These are phyloP conservation scores for Trematomus bernacchii DNA, from an alignment of 2,797 vertebrate species.

Conservation along the genomic window DNA sequence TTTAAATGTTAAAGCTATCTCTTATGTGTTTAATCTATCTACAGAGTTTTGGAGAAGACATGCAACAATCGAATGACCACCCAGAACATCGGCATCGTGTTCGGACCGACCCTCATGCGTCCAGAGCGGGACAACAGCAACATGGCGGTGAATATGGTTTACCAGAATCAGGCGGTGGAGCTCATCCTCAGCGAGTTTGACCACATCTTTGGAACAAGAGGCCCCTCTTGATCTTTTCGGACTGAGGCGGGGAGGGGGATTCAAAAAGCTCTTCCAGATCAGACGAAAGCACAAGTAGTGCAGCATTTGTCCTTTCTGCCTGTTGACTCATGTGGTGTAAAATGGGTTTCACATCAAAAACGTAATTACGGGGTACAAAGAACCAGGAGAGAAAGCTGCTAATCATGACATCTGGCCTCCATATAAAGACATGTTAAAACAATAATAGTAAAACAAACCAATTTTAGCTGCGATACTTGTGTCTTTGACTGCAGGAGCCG, in stretches of 20 bases:
- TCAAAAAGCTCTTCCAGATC: constrained; percentile 34
- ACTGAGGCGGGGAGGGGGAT: not conserved
- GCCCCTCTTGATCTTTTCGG: constrained; percentile 62
- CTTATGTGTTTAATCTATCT: constrained; percentile 9
- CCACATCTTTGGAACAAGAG: constrained; percentile 80
- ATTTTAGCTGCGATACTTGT: constrained; percentile 72
- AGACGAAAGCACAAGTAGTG: constrained; percentile 61
- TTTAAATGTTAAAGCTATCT: not conserved
- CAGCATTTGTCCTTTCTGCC: constrained; percentile 61
- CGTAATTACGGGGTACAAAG: constrained; percentile 73
- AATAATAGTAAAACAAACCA: constrained; percentile 76
- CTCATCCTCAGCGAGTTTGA: constrained; percentile 88
- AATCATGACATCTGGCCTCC: constrained; percentile 77
- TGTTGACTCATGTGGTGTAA: constrained; percentile 69
- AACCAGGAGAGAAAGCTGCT: constrained; percentile 76
- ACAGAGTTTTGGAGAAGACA: constrained; percentile 88
- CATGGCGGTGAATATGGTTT: constrained; percentile 89
- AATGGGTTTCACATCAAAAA: constrained; percentile 77
- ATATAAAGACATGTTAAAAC: constrained; percentile 76
- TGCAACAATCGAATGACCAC: constrained; percentile 91
- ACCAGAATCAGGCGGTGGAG: constrained; percentile 93
- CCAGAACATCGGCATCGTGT: constrained; percentile 95
- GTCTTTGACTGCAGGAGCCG: constrained; percentile 65
- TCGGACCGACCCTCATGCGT: constrained; percentile 93
- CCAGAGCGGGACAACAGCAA: constrained; percentile 89